These are phyloP conservation scores for Cydia fagiglandana DNA, from an alignment of 1,140 invertebrate genomes.

Conservation along the genomic window DNA sequence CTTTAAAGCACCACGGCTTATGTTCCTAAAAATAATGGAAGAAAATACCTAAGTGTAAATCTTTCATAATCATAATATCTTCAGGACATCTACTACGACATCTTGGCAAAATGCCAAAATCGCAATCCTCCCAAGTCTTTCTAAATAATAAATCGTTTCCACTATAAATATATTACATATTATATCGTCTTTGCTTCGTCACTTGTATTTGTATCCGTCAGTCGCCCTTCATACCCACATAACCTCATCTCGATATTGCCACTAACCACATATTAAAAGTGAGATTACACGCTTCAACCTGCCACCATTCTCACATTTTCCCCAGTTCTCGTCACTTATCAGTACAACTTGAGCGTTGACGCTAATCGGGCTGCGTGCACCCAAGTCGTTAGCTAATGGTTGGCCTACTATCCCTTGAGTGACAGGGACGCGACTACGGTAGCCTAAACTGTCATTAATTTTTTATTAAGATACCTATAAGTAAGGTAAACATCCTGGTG, in stretches of 20 bases:
- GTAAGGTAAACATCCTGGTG: too few species aligned
- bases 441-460: not conserved
- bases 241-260: not conserved
- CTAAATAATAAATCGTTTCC: too few species aligned
- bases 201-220: not conserved
- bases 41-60: not conserved
- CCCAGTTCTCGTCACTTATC: conserved; percentile 1
- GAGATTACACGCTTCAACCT: not conserved
- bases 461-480: not conserved
- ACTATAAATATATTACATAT: too few species aligned
- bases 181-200: not conserved
- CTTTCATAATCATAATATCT: not conserved
- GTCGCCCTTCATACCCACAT: not conserved
- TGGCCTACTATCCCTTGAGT: not conserved
- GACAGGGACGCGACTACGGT: not conserved
- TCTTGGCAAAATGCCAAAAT: conserved; percentile 2
- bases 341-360: conserved; percentile 8
- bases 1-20: not conserved
- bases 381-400: conserved; percentile 12
- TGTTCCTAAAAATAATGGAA: not conserved
- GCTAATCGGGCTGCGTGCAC: conserved; percentile 19
- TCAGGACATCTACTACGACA: not conserved
- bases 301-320: conserved; percentile 12
- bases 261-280: not conserved
- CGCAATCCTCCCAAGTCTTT: not conserved